phyloP scores from a whole-genome alignment of 2,888 invertebrate species.

The Nysson spinosus region DNA sequence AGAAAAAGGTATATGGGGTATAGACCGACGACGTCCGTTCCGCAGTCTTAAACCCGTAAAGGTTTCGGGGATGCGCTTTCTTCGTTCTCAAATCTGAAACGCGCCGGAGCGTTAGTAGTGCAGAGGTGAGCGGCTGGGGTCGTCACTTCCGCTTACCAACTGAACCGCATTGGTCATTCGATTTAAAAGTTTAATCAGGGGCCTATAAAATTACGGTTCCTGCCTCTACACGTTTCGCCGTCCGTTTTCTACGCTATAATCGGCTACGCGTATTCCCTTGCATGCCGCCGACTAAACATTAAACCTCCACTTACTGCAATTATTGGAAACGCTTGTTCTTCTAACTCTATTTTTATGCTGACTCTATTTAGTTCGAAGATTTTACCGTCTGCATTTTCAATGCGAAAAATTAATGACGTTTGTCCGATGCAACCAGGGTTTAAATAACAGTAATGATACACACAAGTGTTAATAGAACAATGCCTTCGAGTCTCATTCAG shows the following conservation, averaged over 20 bases:
- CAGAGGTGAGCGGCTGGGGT: slow-evolving; percentile 77
- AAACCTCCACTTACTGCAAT: no score
- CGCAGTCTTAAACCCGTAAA: slow-evolving; percentile 59
- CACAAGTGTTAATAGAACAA: no score
- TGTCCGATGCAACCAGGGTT: no score
- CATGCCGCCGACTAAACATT: no score
- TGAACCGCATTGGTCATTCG: slow-evolving; percentile 73
- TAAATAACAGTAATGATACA: no score
- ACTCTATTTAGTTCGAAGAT: no score
- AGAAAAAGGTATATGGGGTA: slow-evolving; percentile 45
- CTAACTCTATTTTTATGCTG: no score
- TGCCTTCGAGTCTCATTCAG: no score
- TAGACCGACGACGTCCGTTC: slow-evolving; percentile 55
- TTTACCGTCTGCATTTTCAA: no score
- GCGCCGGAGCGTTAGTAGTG: slow-evolving; percentile 75
- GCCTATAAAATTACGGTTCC: slow-evolving; percentile 72
- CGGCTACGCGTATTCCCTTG: no score
- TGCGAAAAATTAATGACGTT: no score
- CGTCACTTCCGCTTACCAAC: slow-evolving; percentile 76
- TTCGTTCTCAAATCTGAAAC: slow-evolving; percentile 67
- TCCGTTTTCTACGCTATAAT: not conserved
- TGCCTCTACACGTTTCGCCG: slow-evolving; percentile 4
- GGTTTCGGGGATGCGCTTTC: slow-evolving; percentile 70
- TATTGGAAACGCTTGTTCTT: no score
- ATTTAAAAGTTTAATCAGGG: slow-evolving; percentile 78